Evolutionary conservation across 35 echinoderm and acorn worm genomes (phyloP).

Genomic region (Heliocidaris erythrogramma): DNA sequence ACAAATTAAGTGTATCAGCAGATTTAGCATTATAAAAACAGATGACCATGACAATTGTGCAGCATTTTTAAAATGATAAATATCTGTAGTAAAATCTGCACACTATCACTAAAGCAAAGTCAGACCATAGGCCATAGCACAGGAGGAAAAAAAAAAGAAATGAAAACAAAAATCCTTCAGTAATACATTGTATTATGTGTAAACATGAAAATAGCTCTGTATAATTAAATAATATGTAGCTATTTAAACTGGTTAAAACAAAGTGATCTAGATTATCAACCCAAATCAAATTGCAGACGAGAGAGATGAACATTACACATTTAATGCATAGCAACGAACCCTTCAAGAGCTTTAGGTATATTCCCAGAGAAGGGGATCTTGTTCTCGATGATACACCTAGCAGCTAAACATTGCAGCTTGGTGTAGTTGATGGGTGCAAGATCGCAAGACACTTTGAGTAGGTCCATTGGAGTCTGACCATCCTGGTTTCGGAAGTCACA

Average conservation of each 20-base stretch:
- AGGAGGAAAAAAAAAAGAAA: not conserved
- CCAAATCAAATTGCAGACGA: conserved; percentile 8
- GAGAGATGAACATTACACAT: not conserved
- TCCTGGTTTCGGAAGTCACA: conserved; percentile 78
- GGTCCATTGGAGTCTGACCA: conserved; percentile 76
- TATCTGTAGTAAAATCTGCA: not conserved
- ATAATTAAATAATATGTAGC: not conserved
- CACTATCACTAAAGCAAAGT: not conserved
- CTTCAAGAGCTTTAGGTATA: conserved; percentile 85
- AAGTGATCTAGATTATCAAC: not conserved
- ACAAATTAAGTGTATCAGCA: too few species aligned
- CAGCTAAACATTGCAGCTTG: conserved; percentile 78
- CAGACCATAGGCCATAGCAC: not conserved
- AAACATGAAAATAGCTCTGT: not conserved
- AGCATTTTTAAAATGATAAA: not conserved
- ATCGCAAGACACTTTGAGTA: conserved; percentile 69
- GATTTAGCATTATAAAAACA: not conserved
- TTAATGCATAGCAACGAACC: conserved; percentile 79
- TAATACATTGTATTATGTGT: not conserved
- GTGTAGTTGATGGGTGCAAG: conserved; percentile 89
- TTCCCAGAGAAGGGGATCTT: conserved; percentile 71
- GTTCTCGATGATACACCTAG: conserved; percentile 70
- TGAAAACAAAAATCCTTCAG: not conserved
- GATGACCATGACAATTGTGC: not conserved
- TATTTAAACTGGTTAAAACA: not conserved